Conservation (phyloP, 2,797 vertebrate species). For the Anguilla marmorata region DNA sequence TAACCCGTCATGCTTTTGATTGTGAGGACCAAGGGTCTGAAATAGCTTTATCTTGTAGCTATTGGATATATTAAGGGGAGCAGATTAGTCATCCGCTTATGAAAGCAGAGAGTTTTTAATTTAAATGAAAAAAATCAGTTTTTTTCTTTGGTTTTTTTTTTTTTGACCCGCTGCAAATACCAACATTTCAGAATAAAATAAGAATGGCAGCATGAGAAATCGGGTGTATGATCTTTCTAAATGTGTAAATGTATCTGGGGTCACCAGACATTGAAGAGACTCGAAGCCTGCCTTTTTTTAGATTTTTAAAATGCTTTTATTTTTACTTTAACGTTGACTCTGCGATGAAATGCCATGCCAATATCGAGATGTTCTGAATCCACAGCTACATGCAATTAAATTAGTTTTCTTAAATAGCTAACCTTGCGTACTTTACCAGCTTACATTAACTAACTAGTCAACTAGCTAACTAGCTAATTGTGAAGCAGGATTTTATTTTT, state of each 20-base stretch:
- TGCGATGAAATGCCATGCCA: background rate
- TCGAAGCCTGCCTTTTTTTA: background rate
- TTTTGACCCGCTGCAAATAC: background rate
- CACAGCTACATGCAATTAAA: background rate
- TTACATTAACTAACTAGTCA: background rate
- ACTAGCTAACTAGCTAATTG: background rate
- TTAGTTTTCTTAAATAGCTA: too few relatives aligned
- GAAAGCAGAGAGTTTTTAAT: slow-evolving; percentile 68
- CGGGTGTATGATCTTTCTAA: background rate
- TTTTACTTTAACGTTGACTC: background rate
- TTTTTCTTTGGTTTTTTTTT: background rate
- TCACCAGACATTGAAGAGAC: background rate
- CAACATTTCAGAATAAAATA: background rate
- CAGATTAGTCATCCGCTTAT: slow-evolving; percentile 68
- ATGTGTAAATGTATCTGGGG: background rate
- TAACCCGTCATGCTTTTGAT: slow-evolving; percentile 60
- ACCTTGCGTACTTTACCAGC: too few relatives aligned
- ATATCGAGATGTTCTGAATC: background rate
- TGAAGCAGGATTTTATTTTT: too few relatives aligned
- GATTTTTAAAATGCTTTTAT: background rate
- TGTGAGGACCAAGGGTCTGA: slow-evolving; percentile 56
- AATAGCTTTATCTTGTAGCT: slow-evolving; percentile 62
- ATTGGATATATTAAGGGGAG: slow-evolving; percentile 62
- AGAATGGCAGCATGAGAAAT: background rate
- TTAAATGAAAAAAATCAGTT: background rate